Percentiles rank a stretch among this genome's conserved stretches.
Evolutionary conservation across 2,113 vertebrate genomes (phyloP).

Genomic region (Solea solea): DNA sequence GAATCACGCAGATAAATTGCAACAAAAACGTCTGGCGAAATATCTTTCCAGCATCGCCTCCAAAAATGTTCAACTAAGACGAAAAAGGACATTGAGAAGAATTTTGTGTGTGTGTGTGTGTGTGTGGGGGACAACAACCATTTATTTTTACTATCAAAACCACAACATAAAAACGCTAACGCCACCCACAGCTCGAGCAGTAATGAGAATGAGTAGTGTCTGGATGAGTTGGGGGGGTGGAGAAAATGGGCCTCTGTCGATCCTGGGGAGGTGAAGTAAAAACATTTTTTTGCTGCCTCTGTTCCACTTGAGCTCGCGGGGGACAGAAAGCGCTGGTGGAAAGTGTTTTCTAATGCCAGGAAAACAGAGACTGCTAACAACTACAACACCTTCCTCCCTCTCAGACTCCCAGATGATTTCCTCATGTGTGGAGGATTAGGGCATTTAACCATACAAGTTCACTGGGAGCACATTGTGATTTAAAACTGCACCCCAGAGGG

Average conservation of each 20-base stretch:
- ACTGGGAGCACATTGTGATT: not conserved
- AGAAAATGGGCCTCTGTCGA: slow-evolving; percentile 4
- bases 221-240: slow-evolving; percentile 9
- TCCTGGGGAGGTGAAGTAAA: slow-evolving; percentile 19
- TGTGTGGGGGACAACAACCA: no score
- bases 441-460: slow-evolving; percentile 23
- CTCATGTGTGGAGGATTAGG: slow-evolving; percentile 54
- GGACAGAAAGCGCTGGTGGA: slow-evolving; percentile 37
- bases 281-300: slow-evolving; percentile 22
- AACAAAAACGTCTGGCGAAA: slow-evolving; percentile 8
- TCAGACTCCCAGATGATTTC: slow-evolving; percentile 53
- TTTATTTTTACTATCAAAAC: slow-evolving; percentile 19
- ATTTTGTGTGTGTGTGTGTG: no score
- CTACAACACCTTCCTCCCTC: slow-evolving; percentile 38
- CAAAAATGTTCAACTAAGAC: slow-evolving; percentile 8
- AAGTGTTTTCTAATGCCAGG: slow-evolving; percentile 52
- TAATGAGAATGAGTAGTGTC: slow-evolving; percentile 24
- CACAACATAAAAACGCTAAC: slow-evolving; percentile 1
- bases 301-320: slow-evolving; percentile 18
- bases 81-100: not conserved
- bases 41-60: slow-evolving; percentile 28
- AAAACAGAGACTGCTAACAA: slow-evolving; percentile 47
- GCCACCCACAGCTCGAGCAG: slow-evolving; percentile 23
- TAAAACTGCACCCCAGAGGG: slow-evolving; percentile 18
- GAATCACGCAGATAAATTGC: slow-evolving; percentile 28